Base-by-base conservation (phyloP, 2,797 vertebrate species). In the Hydrocynus forskahlii region DNA sequence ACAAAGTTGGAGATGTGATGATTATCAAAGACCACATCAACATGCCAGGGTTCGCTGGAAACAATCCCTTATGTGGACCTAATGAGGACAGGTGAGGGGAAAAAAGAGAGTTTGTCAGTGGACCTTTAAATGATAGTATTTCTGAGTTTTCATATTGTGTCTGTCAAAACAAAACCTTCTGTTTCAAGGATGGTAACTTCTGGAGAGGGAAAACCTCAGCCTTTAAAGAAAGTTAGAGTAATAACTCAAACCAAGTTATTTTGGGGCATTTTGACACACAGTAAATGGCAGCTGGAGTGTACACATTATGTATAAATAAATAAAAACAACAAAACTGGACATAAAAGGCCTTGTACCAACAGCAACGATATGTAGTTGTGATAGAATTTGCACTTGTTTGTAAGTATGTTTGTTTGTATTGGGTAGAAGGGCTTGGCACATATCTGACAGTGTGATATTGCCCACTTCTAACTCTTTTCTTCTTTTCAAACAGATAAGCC, bases 21-120 rank as follows among this genome's bases (percentile, higher is more conserved):
- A 83, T 97, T 85, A 94, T 97, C 73, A 96, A 94, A 68, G 97
- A 98, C 88, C 96, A 97, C 89, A 94, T 97, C 88, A 97, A 97
- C 91, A 83, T 97, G 76, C 95, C 96, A 0, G 97, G 96, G 0
- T 93, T 97, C 1, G 92, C 93, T 38, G 97, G 96, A 0, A 84
- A 88, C 87, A 97, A 93, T 89, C 96, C 97, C 0, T 93, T 98
- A 81, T 23, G 57, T 5, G 97, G 97, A 43, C 94, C 91, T 7
- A 97, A 96, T 17, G 96, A 97, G 0, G 95, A 97, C 0, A 93
- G 93, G 97, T 96, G 66, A 45, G 83, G 17, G n/a, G n/a, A 16
- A 50, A 52, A 38, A 55, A 2, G 14, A 17, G 13, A 16, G 0
- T 1, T 1, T 50, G 5, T 66, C 4, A 38, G 29, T 29, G 21